Evolutionary conservation across 2,797 vertebrate species (phyloP).

Genomic region (Melanogrammus aeglefinus): DNA sequence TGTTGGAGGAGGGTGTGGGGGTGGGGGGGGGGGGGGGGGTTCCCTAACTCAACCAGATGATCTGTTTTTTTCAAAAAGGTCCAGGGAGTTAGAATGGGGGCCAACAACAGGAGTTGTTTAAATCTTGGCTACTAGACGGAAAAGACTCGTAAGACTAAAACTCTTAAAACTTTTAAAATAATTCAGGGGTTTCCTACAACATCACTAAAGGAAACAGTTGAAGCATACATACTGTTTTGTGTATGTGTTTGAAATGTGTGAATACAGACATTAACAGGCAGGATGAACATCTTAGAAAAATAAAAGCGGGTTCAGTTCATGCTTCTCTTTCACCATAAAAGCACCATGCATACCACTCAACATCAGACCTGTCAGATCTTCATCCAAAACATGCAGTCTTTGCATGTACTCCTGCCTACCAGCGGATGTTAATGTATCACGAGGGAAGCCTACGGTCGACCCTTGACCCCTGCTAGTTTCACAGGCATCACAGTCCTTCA

Average conservation of each 20-base stretch:
- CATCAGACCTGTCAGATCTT: background rate
- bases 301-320: background rate
- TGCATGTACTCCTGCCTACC: constrained; percentile 47
- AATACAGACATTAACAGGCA: background rate
- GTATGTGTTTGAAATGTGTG: background rate
- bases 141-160: background rate
- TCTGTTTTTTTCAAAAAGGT: too few relatives aligned
- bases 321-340: background rate
- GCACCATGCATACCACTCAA: background rate
- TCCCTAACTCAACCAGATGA: background rate
- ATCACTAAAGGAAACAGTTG: background rate
- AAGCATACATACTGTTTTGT: background rate
- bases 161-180: background rate
- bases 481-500: constrained; percentile 3
- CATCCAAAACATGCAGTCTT: constrained; percentile 28
- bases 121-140: background rate
- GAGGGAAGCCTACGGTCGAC: constrained; percentile 45
- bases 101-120: background rate
- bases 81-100: background rate
- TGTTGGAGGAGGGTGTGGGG: too few relatives aligned
- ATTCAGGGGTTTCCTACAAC: background rate
- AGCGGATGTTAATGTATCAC: constrained; percentile 68
- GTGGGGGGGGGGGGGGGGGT: too few relatives aligned
- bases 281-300: background rate
- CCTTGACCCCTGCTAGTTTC: constrained; percentile 54